Conservation (phyloP, 2,113 vertebrate species). For the Butorides virescens region DNA sequence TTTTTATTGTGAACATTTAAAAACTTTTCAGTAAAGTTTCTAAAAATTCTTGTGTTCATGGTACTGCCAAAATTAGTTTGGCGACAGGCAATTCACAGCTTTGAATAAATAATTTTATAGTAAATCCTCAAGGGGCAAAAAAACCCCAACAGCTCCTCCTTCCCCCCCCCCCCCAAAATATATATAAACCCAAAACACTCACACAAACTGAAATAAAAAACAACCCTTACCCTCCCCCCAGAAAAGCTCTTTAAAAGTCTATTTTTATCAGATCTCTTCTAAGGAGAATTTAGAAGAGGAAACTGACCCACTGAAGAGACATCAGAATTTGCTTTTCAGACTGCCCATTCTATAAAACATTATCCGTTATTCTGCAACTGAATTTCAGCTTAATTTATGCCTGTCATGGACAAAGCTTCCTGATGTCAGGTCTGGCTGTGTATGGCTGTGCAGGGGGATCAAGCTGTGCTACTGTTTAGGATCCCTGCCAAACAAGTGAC, state of each 20-base stretch:
- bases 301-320: not conserved
- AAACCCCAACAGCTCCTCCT: rapidly evolving
- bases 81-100: not conserved
- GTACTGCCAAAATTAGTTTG: not conserved
- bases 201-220: not conserved
- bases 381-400: conserved; percentile 71
- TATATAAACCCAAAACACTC: not conserved
- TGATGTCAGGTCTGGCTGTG: conserved; percentile 57
- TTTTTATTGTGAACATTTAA: not conserved
- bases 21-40: not conserved
- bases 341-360: not conserved
- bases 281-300: not conserved
- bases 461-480: conserved; percentile 68
- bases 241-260: not conserved
- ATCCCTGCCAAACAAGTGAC: conserved; percentile 73
- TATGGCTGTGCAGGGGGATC: conserved; percentile 43
- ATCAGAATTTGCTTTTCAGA: not conserved
- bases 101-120: not conserved
- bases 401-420: conserved; percentile 67
- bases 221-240: rapidly evolving
- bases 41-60: not conserved
- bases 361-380: conserved; percentile 37
- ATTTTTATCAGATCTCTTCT: not conserved
- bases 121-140: not conserved
- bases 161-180: rapidly evolving